Conservation (phyloP, 1,140 invertebrate species). For the Nephila pilipes region DNA sequence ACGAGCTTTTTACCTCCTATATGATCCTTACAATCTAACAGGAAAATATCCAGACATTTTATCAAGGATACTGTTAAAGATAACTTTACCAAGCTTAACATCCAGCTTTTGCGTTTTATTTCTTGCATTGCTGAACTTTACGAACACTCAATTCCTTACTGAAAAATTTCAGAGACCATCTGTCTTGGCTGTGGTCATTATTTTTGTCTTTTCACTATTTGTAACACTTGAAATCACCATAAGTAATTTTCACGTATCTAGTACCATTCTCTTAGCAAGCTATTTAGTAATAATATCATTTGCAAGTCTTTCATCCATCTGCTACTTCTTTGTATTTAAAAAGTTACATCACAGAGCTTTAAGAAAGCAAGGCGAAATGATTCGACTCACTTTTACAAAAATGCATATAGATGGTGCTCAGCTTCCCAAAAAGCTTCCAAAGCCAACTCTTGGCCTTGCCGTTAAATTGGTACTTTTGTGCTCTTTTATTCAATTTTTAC, state of each 20-base stretch:
- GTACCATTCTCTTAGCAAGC: constrained; percentile 80
- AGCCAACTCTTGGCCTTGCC: constrained; percentile 85
- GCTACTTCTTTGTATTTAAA: constrained; percentile 91
- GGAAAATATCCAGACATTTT: constrained; percentile 89
- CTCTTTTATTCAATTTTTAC: constrained; percentile 89
- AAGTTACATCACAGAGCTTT: constrained; percentile 81
- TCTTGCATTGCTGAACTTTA: constrained; percentile 89
- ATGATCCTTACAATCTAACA: constrained; percentile 93
- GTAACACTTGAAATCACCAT: constrained; percentile 89
- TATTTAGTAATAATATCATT: constrained; percentile 87
- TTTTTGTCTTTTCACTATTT: constrained; percentile 89
- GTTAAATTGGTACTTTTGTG: constrained; percentile 93
- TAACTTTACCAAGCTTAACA: constrained; percentile 91
- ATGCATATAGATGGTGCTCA: constrained; percentile 79
- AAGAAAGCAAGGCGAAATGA: constrained; percentile 81
- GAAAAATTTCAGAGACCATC: constrained; percentile 85
- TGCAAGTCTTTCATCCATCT: constrained; percentile 87
- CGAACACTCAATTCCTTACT: constrained; percentile 81
- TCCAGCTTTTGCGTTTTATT: constrained; percentile 92
- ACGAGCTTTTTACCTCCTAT: constrained; percentile 91
- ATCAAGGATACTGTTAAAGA: constrained; percentile 90
- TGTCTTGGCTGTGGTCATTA: constrained; percentile 88
- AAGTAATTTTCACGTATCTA: constrained; percentile 78
- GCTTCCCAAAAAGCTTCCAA: constrained; percentile 79
- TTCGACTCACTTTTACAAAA: constrained; percentile 80